These are phyloP conservation scores for Hermatobates lingyangjiaoensis DNA, from an alignment of 1,140 invertebrate species.

Conservation along the genomic window DNA sequence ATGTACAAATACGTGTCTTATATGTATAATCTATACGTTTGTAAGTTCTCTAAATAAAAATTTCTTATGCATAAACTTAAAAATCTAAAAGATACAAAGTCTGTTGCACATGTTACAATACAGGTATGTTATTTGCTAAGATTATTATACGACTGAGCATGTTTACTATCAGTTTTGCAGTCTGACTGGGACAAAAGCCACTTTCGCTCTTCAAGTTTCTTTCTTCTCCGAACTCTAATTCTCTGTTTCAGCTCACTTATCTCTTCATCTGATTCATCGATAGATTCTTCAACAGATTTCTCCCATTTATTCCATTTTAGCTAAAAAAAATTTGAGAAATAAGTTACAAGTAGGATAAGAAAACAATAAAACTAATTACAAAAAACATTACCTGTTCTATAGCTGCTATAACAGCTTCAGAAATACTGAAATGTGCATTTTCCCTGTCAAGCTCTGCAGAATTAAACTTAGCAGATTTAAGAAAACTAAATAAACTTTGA, in stretches of 20 bases:
- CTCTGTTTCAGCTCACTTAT: slow-evolving; percentile 42
- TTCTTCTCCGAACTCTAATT: slow-evolving; percentile 34
- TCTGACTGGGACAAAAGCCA: no score
- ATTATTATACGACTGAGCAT: no score
- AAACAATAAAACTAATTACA: not conserved
- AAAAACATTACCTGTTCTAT: slow-evolving; percentile 44
- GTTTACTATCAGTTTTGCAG: no score
- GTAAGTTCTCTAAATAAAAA: no score
- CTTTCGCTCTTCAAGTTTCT: slow-evolving; percentile 30
- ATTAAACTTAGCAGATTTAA: slow-evolving; percentile 46
- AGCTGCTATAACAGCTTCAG: slow-evolving; percentile 64
- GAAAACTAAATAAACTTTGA: slow-evolving; percentile 52
- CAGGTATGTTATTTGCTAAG: no score
- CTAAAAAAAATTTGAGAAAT: slow-evolving; percentile 14
- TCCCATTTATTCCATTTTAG: slow-evolving; percentile 28
- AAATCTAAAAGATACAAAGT: no score
- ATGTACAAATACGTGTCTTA: no score
- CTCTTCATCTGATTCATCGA: slow-evolving; percentile 46
- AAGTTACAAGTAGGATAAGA: not conserved
- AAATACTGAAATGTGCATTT: slow-evolving; percentile 72
- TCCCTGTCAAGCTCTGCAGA: slow-evolving; percentile 65
- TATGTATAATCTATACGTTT: no score
- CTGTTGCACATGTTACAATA: no score
- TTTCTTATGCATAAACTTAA: no score
- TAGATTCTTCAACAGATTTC: slow-evolving; percentile 26